Evolutionary conservation across 2,797 vertebrate species (phyloP).

Genomic region (Huso huso): DNA sequence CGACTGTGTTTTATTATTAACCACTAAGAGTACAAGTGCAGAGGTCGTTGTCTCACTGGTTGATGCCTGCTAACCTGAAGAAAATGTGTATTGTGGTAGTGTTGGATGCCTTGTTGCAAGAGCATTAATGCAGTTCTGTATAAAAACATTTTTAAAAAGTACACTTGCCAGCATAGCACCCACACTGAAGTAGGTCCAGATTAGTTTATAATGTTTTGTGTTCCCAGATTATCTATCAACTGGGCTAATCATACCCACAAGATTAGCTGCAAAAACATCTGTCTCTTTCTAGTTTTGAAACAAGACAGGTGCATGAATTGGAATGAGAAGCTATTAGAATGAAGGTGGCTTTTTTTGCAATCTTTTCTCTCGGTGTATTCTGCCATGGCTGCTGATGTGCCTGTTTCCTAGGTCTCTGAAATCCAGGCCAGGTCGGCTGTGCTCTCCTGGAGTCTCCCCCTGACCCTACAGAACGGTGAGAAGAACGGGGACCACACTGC

Average conservation of each 20-base stretch:
- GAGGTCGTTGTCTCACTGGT: too few species aligned
- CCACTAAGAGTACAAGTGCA: neutral
- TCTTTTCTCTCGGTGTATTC: too few species aligned
- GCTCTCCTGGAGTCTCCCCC: conserved; percentile 58
- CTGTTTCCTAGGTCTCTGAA: conserved; percentile 54
- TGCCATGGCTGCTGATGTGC: neutral
- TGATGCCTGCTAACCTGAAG: neutral
- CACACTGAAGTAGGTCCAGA: too few species aligned
- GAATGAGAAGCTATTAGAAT: neutral
- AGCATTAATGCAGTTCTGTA: too few species aligned
- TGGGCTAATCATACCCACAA: neutral
- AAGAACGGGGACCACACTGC: conserved; percentile 39
- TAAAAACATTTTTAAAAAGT: too few species aligned
- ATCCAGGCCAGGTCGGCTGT: conserved; percentile 58
- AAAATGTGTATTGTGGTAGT: neutral
- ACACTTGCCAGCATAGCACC: too few species aligned
- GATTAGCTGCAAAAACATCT: neutral
- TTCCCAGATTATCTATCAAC: neutral
- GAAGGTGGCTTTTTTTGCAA: neutral
- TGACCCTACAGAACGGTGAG: conserved; percentile 45
- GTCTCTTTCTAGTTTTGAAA: neutral
- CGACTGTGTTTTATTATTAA: conserved; percentile 10
- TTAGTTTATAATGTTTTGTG: too few species aligned
- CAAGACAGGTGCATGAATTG: neutral
- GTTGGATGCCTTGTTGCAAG: neutral